Percentiles rank a stretch among this genome's conserved stretches.
Evolutionary conservation across 2,888 invertebrate genomes (phyloP).

Genomic region (Oscheius sp.): DNA sequence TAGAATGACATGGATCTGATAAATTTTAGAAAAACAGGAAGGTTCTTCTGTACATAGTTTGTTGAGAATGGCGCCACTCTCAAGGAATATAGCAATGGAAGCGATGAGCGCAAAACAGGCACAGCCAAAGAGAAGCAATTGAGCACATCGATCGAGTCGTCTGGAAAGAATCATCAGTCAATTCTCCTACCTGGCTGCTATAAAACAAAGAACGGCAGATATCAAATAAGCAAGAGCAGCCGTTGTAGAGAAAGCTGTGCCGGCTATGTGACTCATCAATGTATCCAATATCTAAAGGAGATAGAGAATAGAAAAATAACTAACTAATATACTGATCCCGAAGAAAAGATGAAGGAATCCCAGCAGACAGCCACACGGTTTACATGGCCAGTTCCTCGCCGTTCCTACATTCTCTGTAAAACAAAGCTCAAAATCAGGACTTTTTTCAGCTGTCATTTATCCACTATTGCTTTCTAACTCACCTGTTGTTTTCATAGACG

Average conservation of each 20-base stretch:
- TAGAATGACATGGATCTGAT: slow-evolving; percentile 4
- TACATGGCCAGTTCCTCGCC: slow-evolving; percentile 39
- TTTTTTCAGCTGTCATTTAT: not conserved
- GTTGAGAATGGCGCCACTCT: slow-evolving; percentile 35
- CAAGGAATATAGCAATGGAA: slow-evolving; percentile 40
- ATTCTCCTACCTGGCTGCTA: slow-evolving; percentile 40
- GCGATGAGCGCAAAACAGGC: slow-evolving; percentile 29
- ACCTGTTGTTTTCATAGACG: not conserved
- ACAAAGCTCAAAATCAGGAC: not conserved
- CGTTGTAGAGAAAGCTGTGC: slow-evolving; percentile 43
- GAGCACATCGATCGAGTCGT: slow-evolving; percentile 43
- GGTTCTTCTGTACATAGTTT: slow-evolving; percentile 5
- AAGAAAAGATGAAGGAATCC: slow-evolving; percentile 35
- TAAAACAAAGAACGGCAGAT: slow-evolving; percentile 45
- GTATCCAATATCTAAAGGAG: slow-evolving; percentile 40
- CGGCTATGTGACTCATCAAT: slow-evolving; percentile 43
- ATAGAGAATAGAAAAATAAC: not conserved
- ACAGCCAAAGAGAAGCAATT: slow-evolving; percentile 40
- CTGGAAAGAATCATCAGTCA: slow-evolving; percentile 10
- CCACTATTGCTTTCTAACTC: not conserved
- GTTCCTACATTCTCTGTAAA: not conserved
- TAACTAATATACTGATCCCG: slow-evolving; percentile 35
- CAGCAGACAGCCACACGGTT: slow-evolving; percentile 37
- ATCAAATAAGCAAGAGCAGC: slow-evolving; percentile 41
- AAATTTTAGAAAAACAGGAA: not conserved